Evolutionary conservation across 2,113 vertebrate genomes (phyloP).

Genomic region (Pseudorectes ferrugineus): DNA sequence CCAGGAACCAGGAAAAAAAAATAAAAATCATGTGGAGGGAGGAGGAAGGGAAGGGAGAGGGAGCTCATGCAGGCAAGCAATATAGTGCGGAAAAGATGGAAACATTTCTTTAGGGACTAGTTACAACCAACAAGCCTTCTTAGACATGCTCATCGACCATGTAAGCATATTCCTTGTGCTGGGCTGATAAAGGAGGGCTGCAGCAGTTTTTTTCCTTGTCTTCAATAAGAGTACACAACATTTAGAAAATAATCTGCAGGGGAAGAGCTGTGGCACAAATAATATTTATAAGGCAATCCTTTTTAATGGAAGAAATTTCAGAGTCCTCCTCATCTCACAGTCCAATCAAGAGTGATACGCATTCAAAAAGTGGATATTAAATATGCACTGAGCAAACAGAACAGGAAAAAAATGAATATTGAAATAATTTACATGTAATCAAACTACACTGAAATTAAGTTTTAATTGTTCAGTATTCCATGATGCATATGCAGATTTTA

Average conservation of each 20-base stretch:
- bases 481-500: conserved; percentile 65
- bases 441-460: conserved; percentile 63
- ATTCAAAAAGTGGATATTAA: conserved; percentile 52
- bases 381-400: conserved; percentile 56
- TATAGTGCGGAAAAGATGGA: conserved; percentile 19
- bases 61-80: conserved; percentile 20
- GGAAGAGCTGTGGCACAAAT: conserved; percentile 52
- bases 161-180: conserved; percentile 70
- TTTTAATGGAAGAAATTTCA: conserved; percentile 48
- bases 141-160: conserved; percentile 69
- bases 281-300: conserved; percentile 41
- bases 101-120: conserved; percentile 63
- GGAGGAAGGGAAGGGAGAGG: neutral
- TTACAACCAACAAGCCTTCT: conserved; percentile 66
- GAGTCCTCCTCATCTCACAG: conserved; percentile 49
- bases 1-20: neutral
- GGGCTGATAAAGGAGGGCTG: conserved; percentile 62
- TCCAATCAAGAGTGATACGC: conserved; percentile 58
- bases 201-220: conserved; percentile 28
- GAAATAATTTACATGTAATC: conserved; percentile 66
- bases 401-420: conserved; percentile 65
- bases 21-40: neutral
- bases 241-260: conserved; percentile 63
- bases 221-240: conserved; percentile 50
- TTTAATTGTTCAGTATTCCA: conserved; percentile 67